phyloP scores from a whole-genome alignment of 2,113 vertebrate genomes.

The Edolisoma coerulescens region DNA sequence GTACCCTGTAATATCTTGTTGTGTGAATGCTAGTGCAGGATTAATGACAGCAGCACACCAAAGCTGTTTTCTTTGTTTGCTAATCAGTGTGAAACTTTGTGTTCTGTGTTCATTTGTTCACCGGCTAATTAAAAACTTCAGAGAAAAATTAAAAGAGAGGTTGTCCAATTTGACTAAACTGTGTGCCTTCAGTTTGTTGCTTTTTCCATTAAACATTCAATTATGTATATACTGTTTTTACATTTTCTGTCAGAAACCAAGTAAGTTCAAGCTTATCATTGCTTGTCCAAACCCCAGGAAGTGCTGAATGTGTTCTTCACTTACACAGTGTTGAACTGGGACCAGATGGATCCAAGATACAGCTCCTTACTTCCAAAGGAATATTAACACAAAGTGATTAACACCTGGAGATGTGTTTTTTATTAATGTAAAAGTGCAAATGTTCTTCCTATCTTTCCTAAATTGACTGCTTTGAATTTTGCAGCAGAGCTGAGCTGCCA shows the following conservation, averaged over 20 bases:
- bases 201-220: background rate
- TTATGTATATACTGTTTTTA: background rate
- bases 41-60: background rate
- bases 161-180: background rate
- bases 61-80: background rate
- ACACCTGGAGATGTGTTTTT: background rate
- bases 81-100: background rate
- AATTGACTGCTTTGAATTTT: background rate
- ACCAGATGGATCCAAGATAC: background rate
- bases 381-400: background rate
- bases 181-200: background rate
- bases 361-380: background rate
- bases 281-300: background rate
- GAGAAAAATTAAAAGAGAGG: background rate
- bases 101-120: background rate
- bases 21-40: background rate
- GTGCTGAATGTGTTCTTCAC: background rate
- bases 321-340: background rate
- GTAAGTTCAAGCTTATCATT: background rate
- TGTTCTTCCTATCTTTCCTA: background rate
- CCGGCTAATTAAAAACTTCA: background rate
- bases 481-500: background rate
- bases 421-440: background rate
- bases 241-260: background rate
- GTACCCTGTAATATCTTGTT: background rate